A percentile compares a stretch with the other conserved stretches of the same genome.
Conservation (phyloP, 1,140 invertebrate genomes). For the Aricia agestis region DNA sequence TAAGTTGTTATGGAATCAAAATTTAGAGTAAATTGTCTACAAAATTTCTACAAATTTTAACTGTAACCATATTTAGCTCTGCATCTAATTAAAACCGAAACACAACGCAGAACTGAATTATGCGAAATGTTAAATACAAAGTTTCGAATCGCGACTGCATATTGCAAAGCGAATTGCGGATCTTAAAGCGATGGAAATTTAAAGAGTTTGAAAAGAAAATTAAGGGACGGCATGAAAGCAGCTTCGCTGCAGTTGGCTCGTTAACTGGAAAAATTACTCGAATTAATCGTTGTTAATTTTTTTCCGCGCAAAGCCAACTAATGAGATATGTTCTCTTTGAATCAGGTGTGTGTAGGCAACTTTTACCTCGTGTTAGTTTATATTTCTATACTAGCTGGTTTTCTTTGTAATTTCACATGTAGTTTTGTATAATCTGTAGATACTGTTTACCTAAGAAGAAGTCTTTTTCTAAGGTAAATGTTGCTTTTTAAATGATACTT, state of each 20-base stretch:
- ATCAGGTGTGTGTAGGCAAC: background rate
- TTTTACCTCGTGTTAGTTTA: too few species aligned
- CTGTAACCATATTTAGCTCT: background rate
- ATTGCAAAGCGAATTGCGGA: constrained; percentile 44
- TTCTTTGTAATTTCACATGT: too few species aligned
- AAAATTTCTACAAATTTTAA: background rate
- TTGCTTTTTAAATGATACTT: background rate
- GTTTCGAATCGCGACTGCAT: constrained; percentile 39
- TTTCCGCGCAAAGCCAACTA: constrained; percentile 50
- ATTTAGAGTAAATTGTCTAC: background rate
- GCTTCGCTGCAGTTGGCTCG: constrained; percentile 70
- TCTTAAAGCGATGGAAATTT: constrained; percentile 64
- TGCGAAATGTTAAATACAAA: constrained; percentile 20
- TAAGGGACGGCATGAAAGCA: constrained; percentile 59
- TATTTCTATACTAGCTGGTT: too few species aligned
- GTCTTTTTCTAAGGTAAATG: too few species aligned
- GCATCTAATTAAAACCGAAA: background rate
- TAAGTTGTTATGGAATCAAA: too few species aligned
- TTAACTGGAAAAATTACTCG: constrained; percentile 65
- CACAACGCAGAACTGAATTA: constrained; percentile 21
- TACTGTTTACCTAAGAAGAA: too few species aligned
- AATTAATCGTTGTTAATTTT: constrained; percentile 58
- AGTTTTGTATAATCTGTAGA: too few species aligned
- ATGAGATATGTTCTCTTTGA: constrained; percentile 41
- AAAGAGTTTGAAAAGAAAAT: constrained; percentile 69